Conservation (phyloP, 2,113 vertebrate species). For the Motacilla alba region DNA sequence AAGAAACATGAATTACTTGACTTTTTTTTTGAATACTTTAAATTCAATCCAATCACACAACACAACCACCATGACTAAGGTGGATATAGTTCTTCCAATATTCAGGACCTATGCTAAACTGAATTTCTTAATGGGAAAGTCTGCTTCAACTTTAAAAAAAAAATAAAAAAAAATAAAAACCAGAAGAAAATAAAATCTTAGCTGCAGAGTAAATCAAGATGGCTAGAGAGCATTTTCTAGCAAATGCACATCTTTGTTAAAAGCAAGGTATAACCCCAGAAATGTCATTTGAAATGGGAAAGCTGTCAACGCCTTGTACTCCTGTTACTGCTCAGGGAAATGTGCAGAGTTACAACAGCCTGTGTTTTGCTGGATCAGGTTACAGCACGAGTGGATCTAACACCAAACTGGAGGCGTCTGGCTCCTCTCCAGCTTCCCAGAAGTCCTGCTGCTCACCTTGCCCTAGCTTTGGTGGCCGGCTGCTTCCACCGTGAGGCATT, state of each 20-base stretch:
- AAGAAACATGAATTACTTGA: background rate
- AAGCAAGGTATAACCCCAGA: background rate
- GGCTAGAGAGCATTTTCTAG: background rate
- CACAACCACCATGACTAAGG: background rate
- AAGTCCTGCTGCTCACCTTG: constrained; percentile 26
- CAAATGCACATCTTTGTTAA: background rate
- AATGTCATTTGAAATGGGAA: background rate
- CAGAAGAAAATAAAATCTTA: background rate
- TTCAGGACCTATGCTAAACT: background rate
- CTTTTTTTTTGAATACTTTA: background rate
- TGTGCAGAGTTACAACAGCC: background rate
- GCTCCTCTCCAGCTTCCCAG: background rate
- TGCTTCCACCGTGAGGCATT: background rate
- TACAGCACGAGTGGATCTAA: background rate
- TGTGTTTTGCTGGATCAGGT: background rate
- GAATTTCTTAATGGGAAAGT: background rate
- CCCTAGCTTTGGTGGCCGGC: background rate
- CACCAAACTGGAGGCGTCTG: background rate
- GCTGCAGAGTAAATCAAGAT: background rate
- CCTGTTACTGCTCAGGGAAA: background rate
- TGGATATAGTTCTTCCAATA: background rate
- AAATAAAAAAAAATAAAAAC: background rate
- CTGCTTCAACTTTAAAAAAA: background rate
- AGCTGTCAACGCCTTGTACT: background rate
- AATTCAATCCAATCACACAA: background rate